Percentiles rank a stretch among this genome's conserved stretches.
Conservation (phyloP, 2,888 invertebrate genomes). For the Metellina segmentata region DNA sequence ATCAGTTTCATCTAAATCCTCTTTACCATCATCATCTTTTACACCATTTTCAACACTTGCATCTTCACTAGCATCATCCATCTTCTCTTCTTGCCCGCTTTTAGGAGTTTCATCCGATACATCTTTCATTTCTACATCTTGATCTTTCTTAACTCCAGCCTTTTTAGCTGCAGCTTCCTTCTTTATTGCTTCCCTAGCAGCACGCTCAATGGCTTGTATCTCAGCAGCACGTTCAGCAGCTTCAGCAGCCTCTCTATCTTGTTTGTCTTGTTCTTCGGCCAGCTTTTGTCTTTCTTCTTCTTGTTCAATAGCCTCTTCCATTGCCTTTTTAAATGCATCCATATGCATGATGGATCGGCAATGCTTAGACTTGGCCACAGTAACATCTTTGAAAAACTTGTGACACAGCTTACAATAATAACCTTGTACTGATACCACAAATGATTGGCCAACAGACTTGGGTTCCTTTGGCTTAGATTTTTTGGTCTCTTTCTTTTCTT, state of each 20-base stretch:
- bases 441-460: slow-evolving; percentile 69
- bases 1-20: slow-evolving; percentile 51
- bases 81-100: slow-evolving; percentile 34
- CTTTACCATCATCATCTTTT: slow-evolving; percentile 51
- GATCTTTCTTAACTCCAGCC: slow-evolving; percentile 42
- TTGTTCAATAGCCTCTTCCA: slow-evolving; percentile 74
- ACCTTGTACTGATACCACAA: slow-evolving; percentile 73
- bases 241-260: slow-evolving; percentile 66
- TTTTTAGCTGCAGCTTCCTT: slow-evolving; percentile 68
- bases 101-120: slow-evolving; percentile 47
- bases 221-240: slow-evolving; percentile 71
- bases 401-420: slow-evolving; percentile 75
- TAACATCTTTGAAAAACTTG: slow-evolving; percentile 73
- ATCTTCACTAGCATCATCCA: slow-evolving; percentile 37
- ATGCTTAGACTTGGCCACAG: slow-evolving; percentile 70
- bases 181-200: slow-evolving; percentile 67
- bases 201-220: slow-evolving; percentile 66
- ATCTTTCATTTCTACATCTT: slow-evolving; percentile 72
- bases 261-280: slow-evolving; percentile 74
- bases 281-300: slow-evolving; percentile 75
- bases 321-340: slow-evolving; percentile 70
- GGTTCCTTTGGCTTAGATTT: slow-evolving; percentile 68
- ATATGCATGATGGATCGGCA: slow-evolving; percentile 74
- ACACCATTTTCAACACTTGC: slow-evolving; percentile 47
- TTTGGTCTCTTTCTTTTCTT: slow-evolving; percentile 68